A percentile compares a stretch with the other conserved stretches of the same genome.
Evolutionary conservation across 2,888 invertebrate genomes (phyloP).

Genomic region (Exocentrus adspersus): DNA sequence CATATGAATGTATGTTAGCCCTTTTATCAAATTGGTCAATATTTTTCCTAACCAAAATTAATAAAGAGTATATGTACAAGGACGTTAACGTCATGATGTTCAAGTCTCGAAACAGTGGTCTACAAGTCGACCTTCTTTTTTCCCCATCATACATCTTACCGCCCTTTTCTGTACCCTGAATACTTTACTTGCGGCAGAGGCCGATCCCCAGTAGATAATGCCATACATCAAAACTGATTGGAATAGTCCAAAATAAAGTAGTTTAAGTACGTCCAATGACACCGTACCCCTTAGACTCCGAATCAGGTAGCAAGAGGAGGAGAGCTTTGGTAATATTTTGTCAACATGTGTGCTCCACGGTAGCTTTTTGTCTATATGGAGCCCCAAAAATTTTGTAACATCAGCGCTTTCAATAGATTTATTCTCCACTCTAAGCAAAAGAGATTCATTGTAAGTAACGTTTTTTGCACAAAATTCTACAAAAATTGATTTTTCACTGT

Average conservation of each 20-base stretch:
- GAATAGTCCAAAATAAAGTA: background rate
- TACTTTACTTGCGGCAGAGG: background rate
- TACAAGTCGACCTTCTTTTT: too few relatives aligned
- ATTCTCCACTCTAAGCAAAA: background rate
- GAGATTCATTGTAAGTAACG: background rate
- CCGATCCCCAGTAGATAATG: background rate
- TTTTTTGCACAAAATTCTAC: background rate
- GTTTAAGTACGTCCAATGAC: background rate
- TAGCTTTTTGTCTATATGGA: background rate
- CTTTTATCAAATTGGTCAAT: background rate
- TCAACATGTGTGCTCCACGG: background rate
- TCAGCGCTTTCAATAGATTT: too few relatives aligned
- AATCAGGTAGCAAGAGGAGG: too few relatives aligned
- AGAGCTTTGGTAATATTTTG: background rate
- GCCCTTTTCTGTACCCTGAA: too few relatives aligned
- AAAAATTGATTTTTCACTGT: background rate
- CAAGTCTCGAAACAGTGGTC: background rate
- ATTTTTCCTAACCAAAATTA: background rate
- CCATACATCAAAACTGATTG: too few relatives aligned
- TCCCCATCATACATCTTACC: too few relatives aligned
- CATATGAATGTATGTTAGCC: too few relatives aligned
- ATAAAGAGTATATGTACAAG: background rate
- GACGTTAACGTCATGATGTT: background rate
- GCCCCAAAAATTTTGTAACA: background rate
- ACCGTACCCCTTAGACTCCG: too few relatives aligned